Evolutionary conservation across 2,113 vertebrate genomes (phyloP).

Genomic region (Carlito syrichta): DNA sequence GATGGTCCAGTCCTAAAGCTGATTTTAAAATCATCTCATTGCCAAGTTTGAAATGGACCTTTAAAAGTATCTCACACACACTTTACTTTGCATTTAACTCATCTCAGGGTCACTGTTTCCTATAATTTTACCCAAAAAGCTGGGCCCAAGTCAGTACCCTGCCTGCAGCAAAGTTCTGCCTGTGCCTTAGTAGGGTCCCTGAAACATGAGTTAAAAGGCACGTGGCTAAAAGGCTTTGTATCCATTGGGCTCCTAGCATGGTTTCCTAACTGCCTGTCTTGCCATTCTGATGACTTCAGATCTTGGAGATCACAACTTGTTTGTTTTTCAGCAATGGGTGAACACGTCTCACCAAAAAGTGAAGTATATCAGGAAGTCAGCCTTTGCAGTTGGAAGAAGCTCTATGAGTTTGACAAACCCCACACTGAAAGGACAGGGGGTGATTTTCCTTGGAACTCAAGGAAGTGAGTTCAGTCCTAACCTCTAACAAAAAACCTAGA

Average conservation of each 20-base stretch:
- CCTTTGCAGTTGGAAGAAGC: not conserved
- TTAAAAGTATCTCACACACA: not conserved
- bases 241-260: not conserved
- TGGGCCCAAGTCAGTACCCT: not conserved
- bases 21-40: not conserved
- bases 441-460: not conserved
- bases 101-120: not conserved
- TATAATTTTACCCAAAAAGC: not conserved
- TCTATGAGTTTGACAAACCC: not conserved
- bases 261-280: not conserved
- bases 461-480: not conserved
- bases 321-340: not conserved
- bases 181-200: not conserved
- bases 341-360: not conserved
- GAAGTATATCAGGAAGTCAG: not conserved
- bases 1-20: not conserved
- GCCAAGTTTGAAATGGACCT: conserved; percentile 6
- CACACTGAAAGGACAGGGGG: not conserved
- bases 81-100: not conserved
- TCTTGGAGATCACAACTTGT: not conserved
- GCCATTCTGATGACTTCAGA: not conserved
- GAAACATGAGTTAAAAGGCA: not conserved
- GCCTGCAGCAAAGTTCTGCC: not conserved
- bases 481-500: not conserved
- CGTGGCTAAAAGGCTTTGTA: not conserved